Percentiles rank a stretch among this genome's conserved stretches.
These are phyloP conservation scores for Neogobius melanostomus DNA, from an alignment of 2,113 vertebrate species.

Conservation along the genomic window DNA sequence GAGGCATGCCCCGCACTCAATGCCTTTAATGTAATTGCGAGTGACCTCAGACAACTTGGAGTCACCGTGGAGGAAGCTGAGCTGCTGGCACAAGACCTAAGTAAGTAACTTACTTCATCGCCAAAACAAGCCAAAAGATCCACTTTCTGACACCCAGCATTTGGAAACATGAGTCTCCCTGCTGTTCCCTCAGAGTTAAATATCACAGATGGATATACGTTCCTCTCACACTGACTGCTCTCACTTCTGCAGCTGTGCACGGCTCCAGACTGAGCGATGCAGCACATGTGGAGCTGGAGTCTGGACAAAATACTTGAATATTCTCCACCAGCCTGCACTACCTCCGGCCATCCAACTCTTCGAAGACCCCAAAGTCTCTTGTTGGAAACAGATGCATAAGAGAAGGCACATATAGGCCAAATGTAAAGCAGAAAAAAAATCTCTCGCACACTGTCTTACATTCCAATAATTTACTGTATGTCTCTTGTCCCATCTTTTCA, in stretches of 20 bases:
- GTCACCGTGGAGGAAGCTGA: too few relatives aligned
- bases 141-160: not conserved
- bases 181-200: not conserved
- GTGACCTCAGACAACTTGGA: too few relatives aligned
- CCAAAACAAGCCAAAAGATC: not conserved
- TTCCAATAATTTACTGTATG: too few relatives aligned
- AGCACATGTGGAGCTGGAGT: not conserved
- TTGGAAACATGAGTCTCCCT: not conserved
- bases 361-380: not conserved
- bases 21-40: too few relatives aligned
- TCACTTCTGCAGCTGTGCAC: not conserved
- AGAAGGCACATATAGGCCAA: too few relatives aligned
- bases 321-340: constrained; percentile 1
- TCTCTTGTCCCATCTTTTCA: too few relatives aligned
- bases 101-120: not conserved
- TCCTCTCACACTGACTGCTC: not conserved
- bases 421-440: too few relatives aligned
- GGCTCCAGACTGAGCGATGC: constrained; percentile 1
- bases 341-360: not conserved
- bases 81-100: too few relatives aligned
- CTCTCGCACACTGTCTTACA: too few relatives aligned
- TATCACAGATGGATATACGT: not conserved
- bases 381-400: not conserved
- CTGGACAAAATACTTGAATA: not conserved
- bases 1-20: too few relatives aligned